Evolutionary conservation across 2,113 vertebrate species (phyloP), one percentile per base, ranked within the genome.

Genomic region (Uropsilus gracilis): DNA sequence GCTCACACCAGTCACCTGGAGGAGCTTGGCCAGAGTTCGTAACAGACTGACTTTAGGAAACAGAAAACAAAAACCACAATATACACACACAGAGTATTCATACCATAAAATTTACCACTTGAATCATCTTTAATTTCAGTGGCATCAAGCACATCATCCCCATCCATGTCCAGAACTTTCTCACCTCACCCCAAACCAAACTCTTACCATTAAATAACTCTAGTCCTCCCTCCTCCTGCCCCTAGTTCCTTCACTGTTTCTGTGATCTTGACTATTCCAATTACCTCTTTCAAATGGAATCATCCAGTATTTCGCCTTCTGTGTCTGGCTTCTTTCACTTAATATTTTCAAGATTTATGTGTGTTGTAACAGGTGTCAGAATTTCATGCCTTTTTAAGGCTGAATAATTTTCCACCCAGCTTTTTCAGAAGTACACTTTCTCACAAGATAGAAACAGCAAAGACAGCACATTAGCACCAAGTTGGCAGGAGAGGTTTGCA

Each of bases 351-450:
- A 8, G 64, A n/a, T 46, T 61, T 10, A 77, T n/a, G 37, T 39
- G 7, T 55, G 46, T 53, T 24, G 12, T 44, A 53, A 57, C 42
- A 14, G 20, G 11, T 9, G 11, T 59, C 37, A 86, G 63, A 83
- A 86, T 83, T 32, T 77, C n/a, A 48, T 42, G 53, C 37, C 46
- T 89, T 83, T 90, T 84, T 78, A 84, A 94, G 71, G 46, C 22
- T 53, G 76, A 96, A 81, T 68, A 55, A 44, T 64, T 85, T 76
- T 48, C 78, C 64, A 61, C 18, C 28, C 30, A 16, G 26, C 82
- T 89, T 75, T 34, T 94, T 66, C 26, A 32, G 18, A 63, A 63
- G 57, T 3, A 32, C 14, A 30, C 71, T 75, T 94, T 66, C 80
- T 91, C 30, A 30, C 26, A 59, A 78, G 48, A 9, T 30, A 39